Evolutionary conservation across 2,888 invertebrate species (phyloP).

Genomic region (Ennomos fuscantarius): DNA sequence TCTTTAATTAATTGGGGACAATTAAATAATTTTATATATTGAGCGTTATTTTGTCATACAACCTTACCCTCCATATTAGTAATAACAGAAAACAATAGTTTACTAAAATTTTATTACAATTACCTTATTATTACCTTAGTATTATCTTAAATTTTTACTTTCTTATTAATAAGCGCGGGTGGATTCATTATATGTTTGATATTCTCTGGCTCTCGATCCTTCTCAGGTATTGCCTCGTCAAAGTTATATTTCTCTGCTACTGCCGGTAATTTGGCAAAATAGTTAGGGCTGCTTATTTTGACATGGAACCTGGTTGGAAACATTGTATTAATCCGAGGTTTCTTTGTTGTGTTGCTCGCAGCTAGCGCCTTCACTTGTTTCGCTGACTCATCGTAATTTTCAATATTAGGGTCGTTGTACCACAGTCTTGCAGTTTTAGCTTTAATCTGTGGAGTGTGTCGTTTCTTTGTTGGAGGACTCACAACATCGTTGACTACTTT

Average conservation of each 20-base stretch:
- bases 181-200: slow-evolving; percentile 49
- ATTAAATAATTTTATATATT: no score
- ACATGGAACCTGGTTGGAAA: slow-evolving; percentile 54
- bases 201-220: slow-evolving; percentile 55
- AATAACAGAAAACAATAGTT: no score
- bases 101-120: no score
- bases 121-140: no score
- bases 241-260: slow-evolving; percentile 65
- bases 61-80: no score
- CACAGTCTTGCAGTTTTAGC: slow-evolving; percentile 50
- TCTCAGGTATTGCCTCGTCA: slow-evolving; percentile 66
- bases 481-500: slow-evolving; percentile 1
- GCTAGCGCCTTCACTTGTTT: slow-evolving; percentile 12
- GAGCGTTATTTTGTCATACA: no score
- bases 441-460: slow-evolving; percentile 41
- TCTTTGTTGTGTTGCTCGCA: slow-evolving; percentile 8
- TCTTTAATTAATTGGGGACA: no score
- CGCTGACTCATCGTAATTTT: slow-evolving; percentile 16
- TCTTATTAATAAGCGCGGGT: slow-evolving; percentile 55
- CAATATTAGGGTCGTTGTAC: slow-evolving; percentile 39
- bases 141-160: slow-evolving; percentile 40
- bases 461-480: neutral
- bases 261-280: slow-evolving; percentile 53
- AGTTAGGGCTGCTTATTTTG: slow-evolving; percentile 60
- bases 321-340: slow-evolving; percentile 44